Evolutionary conservation across 2,113 vertebrate genomes (phyloP).

Genomic region (Pollachius pollachius): DNA sequence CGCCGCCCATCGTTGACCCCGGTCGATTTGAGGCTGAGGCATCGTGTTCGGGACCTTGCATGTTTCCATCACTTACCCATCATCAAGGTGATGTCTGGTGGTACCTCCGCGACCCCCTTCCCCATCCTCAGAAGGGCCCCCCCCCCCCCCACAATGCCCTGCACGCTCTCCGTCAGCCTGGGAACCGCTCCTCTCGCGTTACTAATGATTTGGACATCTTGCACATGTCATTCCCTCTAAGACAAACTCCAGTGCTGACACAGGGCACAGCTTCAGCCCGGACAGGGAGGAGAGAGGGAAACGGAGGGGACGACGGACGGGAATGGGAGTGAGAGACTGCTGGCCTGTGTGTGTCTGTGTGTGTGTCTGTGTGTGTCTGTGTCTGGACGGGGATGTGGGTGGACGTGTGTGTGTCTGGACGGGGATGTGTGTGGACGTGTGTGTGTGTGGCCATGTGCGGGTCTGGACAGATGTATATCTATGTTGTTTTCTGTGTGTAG

Average conservation of each 20-base stretch:
- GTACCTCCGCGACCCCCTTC: constrained; percentile 10
- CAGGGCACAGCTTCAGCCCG: constrained; percentile 45
- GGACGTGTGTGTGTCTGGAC: too few species aligned
- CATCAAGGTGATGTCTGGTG: constrained; percentile 21
- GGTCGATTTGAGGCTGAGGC: constrained; percentile 14
- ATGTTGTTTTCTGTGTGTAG: not conserved
- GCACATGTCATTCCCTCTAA: constrained; percentile 65
- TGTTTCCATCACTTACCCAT: constrained; percentile 32
- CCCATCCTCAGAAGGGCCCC: not conserved
- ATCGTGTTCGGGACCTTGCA: constrained; percentile 23
- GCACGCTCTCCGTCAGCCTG: constrained; percentile 55
- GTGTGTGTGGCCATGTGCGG: not conserved
- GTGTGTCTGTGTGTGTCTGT: constrained; percentile 7
- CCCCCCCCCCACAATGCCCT: constrained; percentile 29
- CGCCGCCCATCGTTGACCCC: not conserved
- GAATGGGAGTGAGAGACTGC: constrained; percentile 19
- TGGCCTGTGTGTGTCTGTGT: constrained; percentile 22
- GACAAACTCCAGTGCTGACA: constrained; percentile 46
- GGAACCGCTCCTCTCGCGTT: constrained; percentile 62
- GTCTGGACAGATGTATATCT: not conserved
- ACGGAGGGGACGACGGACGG: not conserved
- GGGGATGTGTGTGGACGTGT: not conserved
- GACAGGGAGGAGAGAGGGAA: constrained; percentile 26
- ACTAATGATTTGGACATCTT: constrained; percentile 71
- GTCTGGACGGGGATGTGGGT: not conserved